These are phyloP conservation scores for Lerista edwardsae DNA, from an alignment of 2,797 vertebrate genomes.

Conservation along the genomic window DNA sequence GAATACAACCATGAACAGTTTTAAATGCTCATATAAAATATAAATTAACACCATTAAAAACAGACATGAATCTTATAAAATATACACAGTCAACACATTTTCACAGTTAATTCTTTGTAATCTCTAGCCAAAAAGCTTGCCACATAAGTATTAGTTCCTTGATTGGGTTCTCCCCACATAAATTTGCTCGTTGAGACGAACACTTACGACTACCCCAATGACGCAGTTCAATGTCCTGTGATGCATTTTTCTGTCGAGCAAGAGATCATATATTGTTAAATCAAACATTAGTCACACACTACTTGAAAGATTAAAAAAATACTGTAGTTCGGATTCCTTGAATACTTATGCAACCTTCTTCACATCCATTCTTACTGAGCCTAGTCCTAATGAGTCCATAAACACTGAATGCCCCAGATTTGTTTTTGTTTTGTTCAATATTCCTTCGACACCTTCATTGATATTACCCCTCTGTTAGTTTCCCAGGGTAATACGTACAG, in stretches of 20 bases:
- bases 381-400: too few species aligned
- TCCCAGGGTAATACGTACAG: neutral
- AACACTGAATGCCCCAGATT: neutral
- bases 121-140: neutral
- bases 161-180: neutral
- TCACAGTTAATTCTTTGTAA: neutral
- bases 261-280: slow-evolving; percentile 9
- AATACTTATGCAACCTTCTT: neutral
- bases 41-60: neutral
- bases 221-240: neutral
- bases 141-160: slow-evolving; percentile 23
- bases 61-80: neutral
- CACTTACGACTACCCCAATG: fast-evolving
- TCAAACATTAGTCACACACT: neutral
- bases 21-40: slow-evolving; percentile 10
- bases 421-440: neutral
- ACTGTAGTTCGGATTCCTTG: neutral
- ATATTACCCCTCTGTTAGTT: neutral
- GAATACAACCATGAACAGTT: neutral
- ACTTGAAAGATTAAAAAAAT: neutral
- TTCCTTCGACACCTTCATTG: neutral
- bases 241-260: neutral
- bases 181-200: fast-evolving
- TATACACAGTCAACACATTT: neutral
- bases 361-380: neutral